phyloP scores from a whole-genome alignment of 2,797 vertebrate species.

The Netta rufina region DNA sequence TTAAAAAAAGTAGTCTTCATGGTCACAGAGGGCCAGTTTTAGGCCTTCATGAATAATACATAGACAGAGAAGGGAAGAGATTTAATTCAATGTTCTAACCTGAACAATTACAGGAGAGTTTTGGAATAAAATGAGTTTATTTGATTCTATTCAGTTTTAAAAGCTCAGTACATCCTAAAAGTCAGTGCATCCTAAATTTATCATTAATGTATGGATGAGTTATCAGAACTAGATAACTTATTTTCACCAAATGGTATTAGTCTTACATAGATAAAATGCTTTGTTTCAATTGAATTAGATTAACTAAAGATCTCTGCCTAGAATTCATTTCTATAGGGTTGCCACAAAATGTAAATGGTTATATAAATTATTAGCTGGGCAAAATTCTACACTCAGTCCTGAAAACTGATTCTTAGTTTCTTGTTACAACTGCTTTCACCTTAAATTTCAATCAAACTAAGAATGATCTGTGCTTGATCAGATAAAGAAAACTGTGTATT shows the following conservation, averaged over 20 bases:
- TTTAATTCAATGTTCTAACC: conserved; percentile 6
- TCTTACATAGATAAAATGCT: background rate
- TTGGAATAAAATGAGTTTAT: background rate
- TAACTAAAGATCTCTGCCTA: background rate
- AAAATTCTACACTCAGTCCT: background rate
- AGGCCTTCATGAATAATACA: conserved; percentile 37
- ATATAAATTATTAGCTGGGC: background rate
- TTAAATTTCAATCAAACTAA: background rate
- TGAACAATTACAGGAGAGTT: conserved; percentile 4
- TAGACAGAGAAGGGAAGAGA: background rate
- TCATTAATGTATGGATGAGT: background rate
- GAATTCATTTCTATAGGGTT: background rate
- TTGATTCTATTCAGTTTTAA: conserved; percentile 4
- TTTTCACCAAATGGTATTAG: background rate
- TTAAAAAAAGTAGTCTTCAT: conserved; percentile 2
- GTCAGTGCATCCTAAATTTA: conserved; percentile 11
- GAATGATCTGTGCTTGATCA: background rate
- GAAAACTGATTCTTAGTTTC: background rate
- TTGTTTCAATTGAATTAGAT: background rate
- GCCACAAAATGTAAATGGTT: background rate
- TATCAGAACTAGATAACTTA: background rate
- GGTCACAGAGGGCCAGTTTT: conserved; percentile 28
- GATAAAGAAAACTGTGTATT: background rate
- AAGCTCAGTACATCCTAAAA: background rate
- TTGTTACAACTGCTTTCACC: background rate